These are phyloP conservation scores for Sciurus niger DNA, from an alignment of 2,113 vertebrate genomes.

Conservation along the genomic window DNA sequence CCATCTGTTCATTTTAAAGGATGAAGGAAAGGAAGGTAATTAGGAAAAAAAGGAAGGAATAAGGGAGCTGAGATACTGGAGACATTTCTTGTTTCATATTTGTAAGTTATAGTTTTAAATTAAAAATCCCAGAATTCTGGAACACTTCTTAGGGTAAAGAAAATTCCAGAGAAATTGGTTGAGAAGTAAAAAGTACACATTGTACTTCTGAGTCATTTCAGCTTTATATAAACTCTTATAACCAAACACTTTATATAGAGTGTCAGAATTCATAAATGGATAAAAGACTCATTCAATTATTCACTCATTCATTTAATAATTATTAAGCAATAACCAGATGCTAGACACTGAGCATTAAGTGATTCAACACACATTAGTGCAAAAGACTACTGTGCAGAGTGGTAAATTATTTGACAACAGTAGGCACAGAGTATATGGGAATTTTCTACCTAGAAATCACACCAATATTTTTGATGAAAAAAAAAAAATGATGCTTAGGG, in stretches of 20 bases:
- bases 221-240: conserved; percentile 43
- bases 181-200: not conserved
- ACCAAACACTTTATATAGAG: not conserved
- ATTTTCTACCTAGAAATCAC: not conserved
- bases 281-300: conserved; percentile 50
- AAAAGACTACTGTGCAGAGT: not conserved
- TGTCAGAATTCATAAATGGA: conserved; percentile 61
- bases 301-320: conserved; percentile 38
- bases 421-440: not conserved
- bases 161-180: conserved; percentile 9
- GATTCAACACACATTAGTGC: conserved; percentile 2
- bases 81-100: conserved; percentile 51
- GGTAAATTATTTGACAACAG: not conserved
- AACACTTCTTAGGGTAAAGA: conserved; percentile 10
- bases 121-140: not conserved
- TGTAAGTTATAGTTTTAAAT: conserved; percentile 69
- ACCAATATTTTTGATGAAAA: not conserved
- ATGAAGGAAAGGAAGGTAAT: conserved; percentile 58
- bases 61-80: not conserved
- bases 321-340: conserved; percentile 62
- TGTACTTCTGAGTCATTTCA: conserved; percentile 54
- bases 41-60: conserved; percentile 17
- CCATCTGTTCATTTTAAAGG: conserved; percentile 78
- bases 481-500: not conserved
- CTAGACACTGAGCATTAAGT: not conserved